phyloP scores from a whole-genome alignment of 2,113 vertebrate genomes.

The Sinocyclocheilus anshuiensis region DNA sequence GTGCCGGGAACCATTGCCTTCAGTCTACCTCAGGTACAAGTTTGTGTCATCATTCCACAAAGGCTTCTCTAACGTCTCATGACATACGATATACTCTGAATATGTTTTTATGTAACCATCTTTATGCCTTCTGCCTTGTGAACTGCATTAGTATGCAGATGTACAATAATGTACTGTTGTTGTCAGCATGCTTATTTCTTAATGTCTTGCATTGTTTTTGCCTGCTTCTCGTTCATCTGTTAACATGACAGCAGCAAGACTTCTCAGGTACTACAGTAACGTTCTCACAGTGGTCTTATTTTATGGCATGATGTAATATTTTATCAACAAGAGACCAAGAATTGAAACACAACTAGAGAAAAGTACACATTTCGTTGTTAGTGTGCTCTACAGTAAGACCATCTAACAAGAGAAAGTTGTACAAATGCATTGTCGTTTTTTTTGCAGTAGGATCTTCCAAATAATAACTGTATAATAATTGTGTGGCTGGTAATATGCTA shows the following conservation, averaged over 20 bases:
- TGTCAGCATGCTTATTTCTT: slow-evolving; percentile 55
- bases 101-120: background rate
- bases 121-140: background rate
- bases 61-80: background rate
- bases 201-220: slow-evolving; percentile 64
- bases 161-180: slow-evolving; percentile 10
- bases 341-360: background rate
- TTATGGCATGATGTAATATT: slow-evolving; percentile 48
- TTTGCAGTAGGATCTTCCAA: background rate
- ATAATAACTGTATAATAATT: background rate
- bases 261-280: slow-evolving; percentile 71
- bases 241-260: slow-evolving; percentile 62
- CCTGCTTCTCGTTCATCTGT: slow-evolving; percentile 65
- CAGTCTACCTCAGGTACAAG: slow-evolving; percentile 90
- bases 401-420: slow-evolving; percentile 50
- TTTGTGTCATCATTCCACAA: background rate
- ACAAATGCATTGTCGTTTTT: slow-evolving; percentile 26
- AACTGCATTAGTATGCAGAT: background rate
- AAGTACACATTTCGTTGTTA: background rate
- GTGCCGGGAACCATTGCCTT: slow-evolving; percentile 85
- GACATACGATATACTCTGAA: background rate
- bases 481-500: background rate
- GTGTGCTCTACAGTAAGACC: slow-evolving; percentile 59
- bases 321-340: background rate
- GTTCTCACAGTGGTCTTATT: slow-evolving; percentile 65